phyloP scores from a whole-genome alignment of 2,797 vertebrate species.

The Melanogrammus aeglefinus region DNA sequence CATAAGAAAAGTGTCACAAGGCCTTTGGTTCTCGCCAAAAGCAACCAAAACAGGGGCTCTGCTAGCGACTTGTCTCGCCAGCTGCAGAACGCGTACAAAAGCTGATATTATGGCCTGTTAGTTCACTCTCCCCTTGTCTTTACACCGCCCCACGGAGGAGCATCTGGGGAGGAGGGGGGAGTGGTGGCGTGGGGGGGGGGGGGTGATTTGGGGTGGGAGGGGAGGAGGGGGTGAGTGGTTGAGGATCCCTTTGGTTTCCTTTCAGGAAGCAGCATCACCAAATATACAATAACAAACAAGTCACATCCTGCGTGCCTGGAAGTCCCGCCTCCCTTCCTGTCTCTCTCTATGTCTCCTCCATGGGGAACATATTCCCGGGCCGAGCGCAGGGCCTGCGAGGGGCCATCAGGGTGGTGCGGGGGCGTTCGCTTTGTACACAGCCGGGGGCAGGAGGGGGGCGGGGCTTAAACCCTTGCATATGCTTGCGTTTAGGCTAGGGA shows the following conservation, averaged over 20 bases:
- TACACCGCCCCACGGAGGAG: conserved; percentile 37
- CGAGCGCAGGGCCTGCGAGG: neutral
- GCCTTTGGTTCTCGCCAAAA: conserved; percentile 52
- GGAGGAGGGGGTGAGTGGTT: no score
- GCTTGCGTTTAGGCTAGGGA: conserved; percentile 32
- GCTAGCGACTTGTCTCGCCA: conserved; percentile 28
- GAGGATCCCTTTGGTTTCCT: conserved; percentile 24
- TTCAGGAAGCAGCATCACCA: conserved; percentile 32
- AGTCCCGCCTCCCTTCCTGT: neutral
- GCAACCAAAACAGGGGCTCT: conserved; percentile 28
- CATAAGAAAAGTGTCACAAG: conserved; percentile 59
- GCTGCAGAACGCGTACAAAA: conserved; percentile 40
- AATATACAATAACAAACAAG: conserved; percentile 21
- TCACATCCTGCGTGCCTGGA: neutral
- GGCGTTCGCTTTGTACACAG: conserved; percentile 37
- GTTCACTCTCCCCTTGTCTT: conserved; percentile 9
- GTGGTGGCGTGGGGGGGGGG: no score
- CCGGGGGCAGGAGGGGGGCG: conserved; percentile 15
- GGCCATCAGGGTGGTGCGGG: conserved; percentile 24
- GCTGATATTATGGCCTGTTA: conserved; percentile 33
- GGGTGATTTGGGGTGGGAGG: neutral
- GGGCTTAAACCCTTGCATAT: conserved; percentile 51
- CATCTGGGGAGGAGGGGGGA: conserved; percentile 16
- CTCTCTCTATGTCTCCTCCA: neutral
- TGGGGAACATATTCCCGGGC: neutral